Base-by-base conservation (phyloP, 2,113 vertebrate genomes). In the Chloropsis cyanopogon region DNA sequence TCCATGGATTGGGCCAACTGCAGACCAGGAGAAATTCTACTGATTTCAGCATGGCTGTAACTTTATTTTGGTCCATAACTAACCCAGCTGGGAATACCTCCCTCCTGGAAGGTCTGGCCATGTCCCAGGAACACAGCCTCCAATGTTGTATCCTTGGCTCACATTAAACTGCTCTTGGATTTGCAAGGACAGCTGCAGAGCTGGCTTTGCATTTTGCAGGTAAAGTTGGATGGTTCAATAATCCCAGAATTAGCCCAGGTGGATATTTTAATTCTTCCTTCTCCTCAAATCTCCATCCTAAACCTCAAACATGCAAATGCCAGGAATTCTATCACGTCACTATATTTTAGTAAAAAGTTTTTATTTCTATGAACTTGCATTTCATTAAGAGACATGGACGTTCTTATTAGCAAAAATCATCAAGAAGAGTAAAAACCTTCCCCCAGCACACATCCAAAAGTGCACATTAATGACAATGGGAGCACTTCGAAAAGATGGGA, bases 181-280 rank as follows among this genome's bases (percentile, higher is more conserved):
- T 49, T 92, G 39, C 72, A 86, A 84, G 83, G 77, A 68, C 80
- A 78, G 88, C 77, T 92, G 80, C 88, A 92, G 17, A 92, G 68
- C 60, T 96, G 72, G 42, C 68, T 85, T 82, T 82, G 24, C 6
- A 73, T 47, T 92, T 44, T 86, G 79, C 75, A 65, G 54, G 54
- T 63, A 52, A 81, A 93, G 42, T 5, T 56, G 76, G 86, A 92
- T 54, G 71, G 37, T 82, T 92, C 63, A 65, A 69, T 77, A 93
- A 80, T 2, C 75, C 53, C 15, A 2, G 46, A 94, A 93, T 93
- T 69, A 95, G 46, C 90, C 59, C 63, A 80, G 50, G 52, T 79
- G 65, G 81, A n/a, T 52, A 71, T 85, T 84, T 79, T 15, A 69
- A 71, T 50, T 91, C 37, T 52, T 81, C 56, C 61, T 57, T 71